phyloP scores from a whole-genome alignment of 2,888 invertebrate species.

The Phasia obesa region DNA sequence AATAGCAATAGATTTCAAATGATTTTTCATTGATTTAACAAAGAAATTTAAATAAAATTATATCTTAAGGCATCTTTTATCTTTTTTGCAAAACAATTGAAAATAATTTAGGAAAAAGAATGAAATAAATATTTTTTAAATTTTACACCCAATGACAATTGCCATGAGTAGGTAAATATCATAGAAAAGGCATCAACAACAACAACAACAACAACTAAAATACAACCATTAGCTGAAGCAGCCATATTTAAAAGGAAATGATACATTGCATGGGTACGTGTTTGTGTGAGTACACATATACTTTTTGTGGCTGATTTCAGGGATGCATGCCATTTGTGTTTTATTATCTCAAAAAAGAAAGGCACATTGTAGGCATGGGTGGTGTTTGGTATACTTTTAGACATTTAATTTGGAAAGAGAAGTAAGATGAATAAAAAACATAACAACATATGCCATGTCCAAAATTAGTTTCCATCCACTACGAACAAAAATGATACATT shows the following conservation, averaged over 20 bases:
- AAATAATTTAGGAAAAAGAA: background rate
- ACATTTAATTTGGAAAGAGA: slow-evolving; percentile 6
- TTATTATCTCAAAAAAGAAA: slow-evolving; percentile 28
- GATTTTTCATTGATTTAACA: slow-evolving; percentile 3
- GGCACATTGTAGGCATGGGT: slow-evolving; percentile 25
- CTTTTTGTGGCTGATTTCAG: slow-evolving; percentile 58
- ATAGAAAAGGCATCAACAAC: background rate
- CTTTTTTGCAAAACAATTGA: background rate
- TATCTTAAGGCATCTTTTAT: slow-evolving; percentile 4
- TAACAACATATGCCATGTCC: slow-evolving; percentile 52
- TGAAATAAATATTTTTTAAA: background rate
- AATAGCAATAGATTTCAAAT: slow-evolving; percentile 32
- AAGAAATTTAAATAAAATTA: slow-evolving; percentile 21
- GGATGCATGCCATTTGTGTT: slow-evolving; percentile 67
- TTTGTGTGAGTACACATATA: no score
- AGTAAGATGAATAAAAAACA: slow-evolving; percentile 20
- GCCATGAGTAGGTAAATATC: no score
- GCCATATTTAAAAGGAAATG: slow-evolving; percentile 28
- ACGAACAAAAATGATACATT: slow-evolving; percentile 33
- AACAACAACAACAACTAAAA: slow-evolving; percentile 4
- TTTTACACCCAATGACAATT: no score
- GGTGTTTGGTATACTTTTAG: slow-evolving; percentile 21
- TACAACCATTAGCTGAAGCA: slow-evolving; percentile 10
- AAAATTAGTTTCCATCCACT: slow-evolving; percentile 51
- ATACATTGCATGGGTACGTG: background rate